A percentile compares a stretch with the other conserved stretches of the same genome.
phyloP scores from a whole-genome alignment of 2,888 invertebrate genomes.

The Trissolcus brochymenae region DNA sequence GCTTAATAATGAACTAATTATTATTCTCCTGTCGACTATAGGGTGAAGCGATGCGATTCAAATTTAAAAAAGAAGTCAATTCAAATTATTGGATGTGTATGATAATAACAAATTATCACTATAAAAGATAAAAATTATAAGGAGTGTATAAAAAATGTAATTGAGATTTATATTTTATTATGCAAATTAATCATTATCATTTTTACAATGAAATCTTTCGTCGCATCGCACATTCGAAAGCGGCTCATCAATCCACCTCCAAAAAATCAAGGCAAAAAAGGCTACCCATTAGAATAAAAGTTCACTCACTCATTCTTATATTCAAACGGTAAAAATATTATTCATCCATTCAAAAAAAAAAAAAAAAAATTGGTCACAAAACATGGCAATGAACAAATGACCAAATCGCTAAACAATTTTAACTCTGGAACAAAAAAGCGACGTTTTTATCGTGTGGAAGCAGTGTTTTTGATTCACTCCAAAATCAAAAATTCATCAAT shows the following conservation, averaged over 20 bases:
- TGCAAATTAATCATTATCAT: slow-evolving; percentile 45
- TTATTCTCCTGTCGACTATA: no score
- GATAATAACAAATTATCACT: no score
- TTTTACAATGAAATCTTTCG: slow-evolving; percentile 12
- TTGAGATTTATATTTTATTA: slow-evolving; percentile 41
- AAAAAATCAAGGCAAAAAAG: no score
- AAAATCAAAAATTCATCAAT: neutral
- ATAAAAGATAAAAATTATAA: no score
- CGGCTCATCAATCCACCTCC: no score
- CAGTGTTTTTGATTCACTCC: neutral
- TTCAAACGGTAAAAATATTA: neutral
- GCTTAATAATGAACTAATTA: no score
- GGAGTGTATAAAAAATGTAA: neutral
- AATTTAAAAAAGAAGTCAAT: no score
- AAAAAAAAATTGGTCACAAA: neutral
- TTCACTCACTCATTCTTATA: neutral
- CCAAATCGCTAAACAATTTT: no score
- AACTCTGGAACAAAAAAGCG: no score
- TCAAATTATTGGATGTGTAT: no score
- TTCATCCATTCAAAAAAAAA: neutral
- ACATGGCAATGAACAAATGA: neutral
- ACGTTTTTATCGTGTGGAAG: no score
- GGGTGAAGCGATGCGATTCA: no score
- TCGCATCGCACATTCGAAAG: neutral
- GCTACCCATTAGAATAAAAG: neutral